Evolutionary conservation across 2,888 invertebrate genomes (phyloP).

Genomic region (Sesia apiformis): DNA sequence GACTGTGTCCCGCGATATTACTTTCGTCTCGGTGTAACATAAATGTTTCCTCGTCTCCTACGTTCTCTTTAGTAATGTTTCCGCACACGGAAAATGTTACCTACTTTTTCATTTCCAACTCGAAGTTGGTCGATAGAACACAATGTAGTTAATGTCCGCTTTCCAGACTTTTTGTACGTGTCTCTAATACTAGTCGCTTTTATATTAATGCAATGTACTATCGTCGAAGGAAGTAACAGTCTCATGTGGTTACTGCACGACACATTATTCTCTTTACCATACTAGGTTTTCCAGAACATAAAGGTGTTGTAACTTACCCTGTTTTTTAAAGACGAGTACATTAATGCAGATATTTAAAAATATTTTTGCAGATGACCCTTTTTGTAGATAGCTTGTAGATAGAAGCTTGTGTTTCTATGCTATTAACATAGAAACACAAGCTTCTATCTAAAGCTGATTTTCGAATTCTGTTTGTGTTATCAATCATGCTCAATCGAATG

Average conservation of each 20-base stretch:
- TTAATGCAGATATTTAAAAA: too few species aligned
- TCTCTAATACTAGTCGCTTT: slow-evolving; percentile 18
- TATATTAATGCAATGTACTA: slow-evolving; percentile 8
- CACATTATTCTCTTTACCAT: background rate
- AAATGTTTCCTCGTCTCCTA: background rate
- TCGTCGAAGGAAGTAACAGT: slow-evolving; percentile 7
- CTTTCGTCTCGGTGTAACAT: background rate
- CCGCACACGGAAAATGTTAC: background rate
- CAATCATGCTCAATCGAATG: slow-evolving; percentile 32
- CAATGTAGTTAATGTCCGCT: slow-evolving; percentile 18
- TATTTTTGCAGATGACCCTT: too few species aligned
- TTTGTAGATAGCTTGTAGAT: too few species aligned
- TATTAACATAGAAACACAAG: too few species aligned
- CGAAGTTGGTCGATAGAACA: background rate
- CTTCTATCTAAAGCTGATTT: too few species aligned
- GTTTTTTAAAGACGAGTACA: too few species aligned
- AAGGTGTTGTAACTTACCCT: too few species aligned
- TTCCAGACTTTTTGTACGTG: slow-evolving; percentile 26
- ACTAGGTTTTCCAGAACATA: too few species aligned
- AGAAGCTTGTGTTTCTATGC: too few species aligned
- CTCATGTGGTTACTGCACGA: slow-evolving; percentile 3
- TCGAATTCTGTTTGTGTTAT: slow-evolving; percentile 16
- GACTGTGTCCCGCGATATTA: background rate
- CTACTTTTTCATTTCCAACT: background rate
- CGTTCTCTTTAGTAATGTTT: background rate